These are phyloP conservation scores for Gouania willdenowi DNA, from an alignment of 2,797 vertebrate species.

Conservation along the genomic window DNA sequence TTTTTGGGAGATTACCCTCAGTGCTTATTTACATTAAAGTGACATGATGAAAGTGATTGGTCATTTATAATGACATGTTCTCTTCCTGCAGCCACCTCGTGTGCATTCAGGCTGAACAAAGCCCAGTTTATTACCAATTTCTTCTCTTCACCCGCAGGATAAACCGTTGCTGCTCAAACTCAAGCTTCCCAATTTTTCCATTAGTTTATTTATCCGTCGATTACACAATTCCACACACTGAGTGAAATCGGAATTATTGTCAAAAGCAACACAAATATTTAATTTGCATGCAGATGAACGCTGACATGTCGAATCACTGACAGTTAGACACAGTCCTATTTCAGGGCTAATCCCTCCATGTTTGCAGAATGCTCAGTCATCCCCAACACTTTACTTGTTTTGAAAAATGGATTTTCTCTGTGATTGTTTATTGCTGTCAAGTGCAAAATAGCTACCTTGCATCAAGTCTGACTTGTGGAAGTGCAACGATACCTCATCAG, in stretches of 20 bases:
- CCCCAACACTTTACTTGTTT: constrained; percentile 59
- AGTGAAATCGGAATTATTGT: constrained; percentile 60
- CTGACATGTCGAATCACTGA: constrained; percentile 56
- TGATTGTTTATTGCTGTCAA: constrained; percentile 61
- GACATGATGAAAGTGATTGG: constrained; percentile 50
- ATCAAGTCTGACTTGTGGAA: constrained; percentile 36
- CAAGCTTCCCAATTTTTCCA: constrained; percentile 47
- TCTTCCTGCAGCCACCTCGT: constrained; percentile 29
- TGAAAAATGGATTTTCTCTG: constrained; percentile 66
- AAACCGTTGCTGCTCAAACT: constrained; percentile 44
- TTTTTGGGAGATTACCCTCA: constrained; percentile 52
- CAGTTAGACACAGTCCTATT: constrained; percentile 47
- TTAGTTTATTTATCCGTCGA: constrained; percentile 50
- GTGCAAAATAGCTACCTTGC: constrained; percentile 51
- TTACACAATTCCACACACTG: constrained; percentile 56
- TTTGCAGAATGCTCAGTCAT: constrained; percentile 66
- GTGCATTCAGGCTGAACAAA: constrained; percentile 37
- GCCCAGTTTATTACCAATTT: constrained; percentile 47
- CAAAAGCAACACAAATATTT: constrained; percentile 60
- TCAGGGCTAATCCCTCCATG: constrained; percentile 58
- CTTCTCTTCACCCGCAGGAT: constrained; percentile 37
- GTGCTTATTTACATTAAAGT: constrained; percentile 74
- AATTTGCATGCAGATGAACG: constrained; percentile 65
- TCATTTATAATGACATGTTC: constrained; percentile 57
- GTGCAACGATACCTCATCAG: constrained; percentile 17